These are phyloP conservation scores for Phthorimaea operculella DNA, from an alignment of 1,140 invertebrate species.

Conservation along the genomic window DNA sequence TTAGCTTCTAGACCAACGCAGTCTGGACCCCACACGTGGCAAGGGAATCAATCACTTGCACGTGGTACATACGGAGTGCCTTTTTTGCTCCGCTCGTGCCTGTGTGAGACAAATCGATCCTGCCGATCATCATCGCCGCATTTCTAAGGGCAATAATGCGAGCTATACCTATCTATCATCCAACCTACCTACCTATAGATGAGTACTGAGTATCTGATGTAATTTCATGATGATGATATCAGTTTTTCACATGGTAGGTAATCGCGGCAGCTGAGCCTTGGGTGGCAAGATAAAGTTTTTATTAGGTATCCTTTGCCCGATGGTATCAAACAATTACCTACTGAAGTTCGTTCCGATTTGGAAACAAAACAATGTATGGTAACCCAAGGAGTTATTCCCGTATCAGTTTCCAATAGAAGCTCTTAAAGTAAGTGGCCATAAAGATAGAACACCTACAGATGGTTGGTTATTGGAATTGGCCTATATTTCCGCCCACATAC, in stretches of 20 bases:
- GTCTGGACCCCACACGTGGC: background rate
- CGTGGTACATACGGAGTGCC: background rate
- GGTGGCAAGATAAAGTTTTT: too few relatives aligned
- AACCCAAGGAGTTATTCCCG: background rate
- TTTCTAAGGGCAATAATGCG: background rate
- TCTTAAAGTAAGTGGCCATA: background rate
- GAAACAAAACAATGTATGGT: too few relatives aligned
- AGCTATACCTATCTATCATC: background rate
- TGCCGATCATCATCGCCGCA: background rate
- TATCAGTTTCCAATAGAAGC: background rate
- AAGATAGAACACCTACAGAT: background rate
- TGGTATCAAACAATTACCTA: too few relatives aligned
- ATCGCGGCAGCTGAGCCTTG: too few relatives aligned
- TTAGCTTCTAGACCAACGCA: background rate
- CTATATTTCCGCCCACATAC: slow-evolving; percentile 38
- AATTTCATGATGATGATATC: too few relatives aligned
- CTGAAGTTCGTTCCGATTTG: too few relatives aligned
- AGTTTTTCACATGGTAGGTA: too few relatives aligned
- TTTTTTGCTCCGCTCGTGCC: background rate
- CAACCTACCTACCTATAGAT: too few relatives aligned
- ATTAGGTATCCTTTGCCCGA: too few relatives aligned
- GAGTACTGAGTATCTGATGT: too few relatives aligned
- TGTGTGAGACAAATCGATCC: background rate
- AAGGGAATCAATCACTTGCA: background rate
- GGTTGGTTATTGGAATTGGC: slow-evolving; percentile 9